Base-by-base conservation (phyloP, 2,797 vertebrate species). In the Vipera latastei region DNA sequence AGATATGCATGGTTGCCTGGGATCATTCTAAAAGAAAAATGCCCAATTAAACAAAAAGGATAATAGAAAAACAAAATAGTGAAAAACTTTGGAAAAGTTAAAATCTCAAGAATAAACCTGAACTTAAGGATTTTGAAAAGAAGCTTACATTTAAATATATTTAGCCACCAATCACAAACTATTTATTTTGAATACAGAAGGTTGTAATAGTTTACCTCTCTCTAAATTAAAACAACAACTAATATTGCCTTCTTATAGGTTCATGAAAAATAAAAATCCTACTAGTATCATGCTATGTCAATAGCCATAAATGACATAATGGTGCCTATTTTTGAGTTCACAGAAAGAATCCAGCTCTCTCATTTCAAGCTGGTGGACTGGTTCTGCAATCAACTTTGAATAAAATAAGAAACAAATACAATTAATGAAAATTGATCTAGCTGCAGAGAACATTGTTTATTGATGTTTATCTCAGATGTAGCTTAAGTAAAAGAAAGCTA, bases 351-450 rank as follows among this genome's bases (percentile, higher is more conserved):
- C 61, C 13, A 25, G 4, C 26, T 91, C 26, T 91, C 65, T 48
- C 6, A 0, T 57, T 53, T 69, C 83, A 13, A 0, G 0, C 1
- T 38, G 0, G 0, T 48, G 22, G 38, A 85, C 32, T 90, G 61
- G 44, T 6, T 53, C 65, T 65, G 90, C 56, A 14, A 0, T 73
- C 86, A 48, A 9, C 0, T 14, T 91, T 86, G 28, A 63, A 94
- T 69, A 59, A 91, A 92, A 90, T 12, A 92, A 88, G 16, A 57
- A 92, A 92, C 4, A 57, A 86, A 91, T 59, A 11, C 65, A 91
- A 2, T 69, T 22, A 2, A 48, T n/a, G 60, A 91, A 91, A n/a
- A 90, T 28, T 32, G 61, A 5, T 73, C 91, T n/a, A 65, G 56
- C 32, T 61, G 88, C 14, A 89, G 87, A 89, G 86, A 91, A 53